A percentile compares a stretch with the other conserved stretches of the same genome.
These are phyloP conservation scores for Drosophila trapezifrons DNA, from an alignment of 1,140 invertebrate species.

Conservation along the genomic window DNA sequence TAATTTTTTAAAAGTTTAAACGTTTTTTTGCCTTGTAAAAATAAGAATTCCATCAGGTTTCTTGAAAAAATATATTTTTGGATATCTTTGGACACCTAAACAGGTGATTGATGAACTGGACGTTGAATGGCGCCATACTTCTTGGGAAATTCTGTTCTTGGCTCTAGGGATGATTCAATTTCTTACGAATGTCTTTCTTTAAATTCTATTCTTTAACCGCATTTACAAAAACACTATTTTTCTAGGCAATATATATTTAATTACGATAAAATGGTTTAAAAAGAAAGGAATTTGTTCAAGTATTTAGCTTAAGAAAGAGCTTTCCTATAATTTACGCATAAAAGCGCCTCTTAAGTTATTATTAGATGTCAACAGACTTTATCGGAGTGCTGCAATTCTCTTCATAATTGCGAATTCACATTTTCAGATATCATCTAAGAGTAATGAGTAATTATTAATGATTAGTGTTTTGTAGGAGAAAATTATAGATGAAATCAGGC, in stretches of 20 bases:
- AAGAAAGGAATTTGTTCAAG: not conserved
- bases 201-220: not conserved
- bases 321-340: too few relatives aligned
- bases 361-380: too few relatives aligned
- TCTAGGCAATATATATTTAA: not conserved
- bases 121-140: not conserved
- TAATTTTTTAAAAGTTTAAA: not conserved
- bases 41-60: too few relatives aligned
- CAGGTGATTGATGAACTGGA: not conserved
- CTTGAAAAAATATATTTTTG: not conserved
- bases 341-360: too few relatives aligned
- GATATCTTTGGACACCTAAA: not conserved
- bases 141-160: not conserved
- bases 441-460: not conserved
- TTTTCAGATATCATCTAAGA: not conserved
- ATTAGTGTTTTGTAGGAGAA: not conserved
- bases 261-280: not conserved
- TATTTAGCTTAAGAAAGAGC: not conserved
- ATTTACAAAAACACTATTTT: not conserved
- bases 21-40: not conserved
- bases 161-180: not conserved
- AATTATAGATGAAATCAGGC: not conserved
- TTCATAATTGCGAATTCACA: too few relatives aligned
- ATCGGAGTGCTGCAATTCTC: too few relatives aligned
- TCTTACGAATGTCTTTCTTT: not conserved